phyloP scores from a whole-genome alignment of 2,113 vertebrate genomes.

The Siniperca chuatsi region DNA sequence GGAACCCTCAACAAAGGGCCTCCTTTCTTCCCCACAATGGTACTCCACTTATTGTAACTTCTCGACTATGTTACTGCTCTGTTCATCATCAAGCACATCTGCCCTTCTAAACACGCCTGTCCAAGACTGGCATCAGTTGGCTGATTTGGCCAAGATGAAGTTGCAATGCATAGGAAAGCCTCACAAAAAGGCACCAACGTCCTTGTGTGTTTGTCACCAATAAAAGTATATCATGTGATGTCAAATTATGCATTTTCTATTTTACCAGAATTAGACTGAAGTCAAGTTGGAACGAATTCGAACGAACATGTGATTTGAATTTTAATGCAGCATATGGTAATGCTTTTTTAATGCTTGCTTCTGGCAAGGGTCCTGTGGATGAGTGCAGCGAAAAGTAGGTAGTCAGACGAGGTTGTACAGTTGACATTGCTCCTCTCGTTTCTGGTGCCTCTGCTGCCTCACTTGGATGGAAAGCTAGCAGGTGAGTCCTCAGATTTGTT shows the following conservation, averaged over 20 bases:
- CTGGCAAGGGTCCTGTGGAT: neutral
- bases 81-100: neutral
- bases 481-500: no score
- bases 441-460: neutral
- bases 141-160: neutral
- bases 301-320: neutral
- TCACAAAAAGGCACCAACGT: neutral
- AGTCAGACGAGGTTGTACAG: neutral
- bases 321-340: neutral
- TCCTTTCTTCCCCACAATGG: neutral
- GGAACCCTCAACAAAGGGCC: conserved; percentile 16
- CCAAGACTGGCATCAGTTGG: neutral
- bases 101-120: neutral
- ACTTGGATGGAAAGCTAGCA: neutral
- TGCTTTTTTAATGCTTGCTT: no score
- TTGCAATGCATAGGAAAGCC: neutral
- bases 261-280: neutral
- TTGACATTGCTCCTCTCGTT: neutral
- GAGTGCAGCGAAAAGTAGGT: neutral
- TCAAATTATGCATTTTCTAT: conserved; percentile 3
- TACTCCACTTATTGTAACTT: neutral
- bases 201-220: neutral
- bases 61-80: neutral
- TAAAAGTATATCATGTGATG: conserved; percentile 30
- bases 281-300: neutral